Evolutionary conservation across 2,113 vertebrate species (phyloP).

Genomic region (Hipposideros armiger): DNA sequence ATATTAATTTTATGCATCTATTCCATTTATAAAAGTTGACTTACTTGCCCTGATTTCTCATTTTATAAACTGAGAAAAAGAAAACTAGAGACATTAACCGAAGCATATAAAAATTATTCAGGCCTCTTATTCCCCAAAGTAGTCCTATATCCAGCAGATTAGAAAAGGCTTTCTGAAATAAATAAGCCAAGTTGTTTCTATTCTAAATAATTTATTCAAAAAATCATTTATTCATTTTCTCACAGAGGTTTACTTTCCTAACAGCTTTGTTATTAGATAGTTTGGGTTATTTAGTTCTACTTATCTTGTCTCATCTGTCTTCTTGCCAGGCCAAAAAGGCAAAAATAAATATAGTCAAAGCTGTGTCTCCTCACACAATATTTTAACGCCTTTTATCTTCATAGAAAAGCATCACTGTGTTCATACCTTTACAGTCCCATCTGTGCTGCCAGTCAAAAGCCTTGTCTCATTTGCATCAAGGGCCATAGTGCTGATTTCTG

Average conservation of each 20-base stretch:
- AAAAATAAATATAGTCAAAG: neutral
- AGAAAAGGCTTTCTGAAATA: constrained; percentile 56
- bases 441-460: constrained; percentile 89
- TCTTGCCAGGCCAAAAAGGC: constrained; percentile 27
- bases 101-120: constrained; percentile 41
- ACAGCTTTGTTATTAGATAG: neutral
- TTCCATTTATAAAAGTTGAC: constrained; percentile 18
- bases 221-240: constrained; percentile 62
- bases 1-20: constrained; percentile 14
- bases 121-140: constrained; percentile 40
- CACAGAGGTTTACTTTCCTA: constrained; percentile 56
- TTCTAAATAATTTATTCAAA: constrained; percentile 68
- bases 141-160: neutral
- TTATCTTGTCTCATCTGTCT: neutral
- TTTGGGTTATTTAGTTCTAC: constrained; percentile 1
- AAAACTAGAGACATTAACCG: constrained; percentile 10
- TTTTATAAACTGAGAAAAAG: neutral
- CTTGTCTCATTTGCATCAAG: constrained; percentile 86
- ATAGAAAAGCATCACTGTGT: neutral
- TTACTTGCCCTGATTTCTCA: constrained; percentile 20
- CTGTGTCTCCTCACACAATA: neutral
- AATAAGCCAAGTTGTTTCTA: constrained; percentile 27
- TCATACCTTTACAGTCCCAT: constrained; percentile 88
- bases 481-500: constrained; percentile 90
- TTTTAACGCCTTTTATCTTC: neutral